A percentile compares a stretch with the other conserved stretches of the same genome.
Evolutionary conservation across 1,140 invertebrate species (phyloP).

Genomic region (Ceratina australensis): DNA sequence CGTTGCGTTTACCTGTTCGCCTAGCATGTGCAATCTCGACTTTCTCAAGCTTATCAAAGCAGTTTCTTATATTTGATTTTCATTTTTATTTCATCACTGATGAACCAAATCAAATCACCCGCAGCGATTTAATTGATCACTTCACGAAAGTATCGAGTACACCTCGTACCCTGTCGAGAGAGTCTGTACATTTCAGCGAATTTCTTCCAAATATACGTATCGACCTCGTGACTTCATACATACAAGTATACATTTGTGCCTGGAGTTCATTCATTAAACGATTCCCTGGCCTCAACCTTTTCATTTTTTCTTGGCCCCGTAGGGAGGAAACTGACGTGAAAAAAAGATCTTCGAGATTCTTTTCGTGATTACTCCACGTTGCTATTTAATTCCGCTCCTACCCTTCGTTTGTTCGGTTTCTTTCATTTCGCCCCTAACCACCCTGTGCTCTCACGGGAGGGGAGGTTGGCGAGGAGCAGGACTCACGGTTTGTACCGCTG

Average conservation of each 20-base stretch:
- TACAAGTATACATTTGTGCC: neutral
- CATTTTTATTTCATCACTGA: no score
- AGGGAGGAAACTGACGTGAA: neutral
- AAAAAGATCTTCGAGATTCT: neutral
- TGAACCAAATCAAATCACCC: neutral
- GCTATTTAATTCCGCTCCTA: constrained; percentile 36
- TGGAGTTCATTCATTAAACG: constrained; percentile 16
- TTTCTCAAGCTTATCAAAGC: no score
- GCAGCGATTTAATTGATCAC: neutral
- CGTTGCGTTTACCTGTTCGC: neutral
- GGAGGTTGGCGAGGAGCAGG: neutral
- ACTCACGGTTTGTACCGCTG: constrained; percentile 13
- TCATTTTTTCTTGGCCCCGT: neutral
- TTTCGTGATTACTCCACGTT: constrained; percentile 19
- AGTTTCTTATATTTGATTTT: no score
- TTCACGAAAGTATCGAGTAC: neutral
- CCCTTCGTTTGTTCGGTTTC: neutral
- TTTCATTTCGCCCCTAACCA: neutral
- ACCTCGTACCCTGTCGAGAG: no score
- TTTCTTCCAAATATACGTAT: neutral
- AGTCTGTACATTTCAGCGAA: neutral
- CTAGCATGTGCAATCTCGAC: no score
- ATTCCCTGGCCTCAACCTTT: constrained; percentile 6
- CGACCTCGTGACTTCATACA: neutral
- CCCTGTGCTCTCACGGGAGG: neutral